These are phyloP conservation scores for Pterois miles DNA, from an alignment of 2,797 vertebrate species.

Conservation along the genomic window DNA sequence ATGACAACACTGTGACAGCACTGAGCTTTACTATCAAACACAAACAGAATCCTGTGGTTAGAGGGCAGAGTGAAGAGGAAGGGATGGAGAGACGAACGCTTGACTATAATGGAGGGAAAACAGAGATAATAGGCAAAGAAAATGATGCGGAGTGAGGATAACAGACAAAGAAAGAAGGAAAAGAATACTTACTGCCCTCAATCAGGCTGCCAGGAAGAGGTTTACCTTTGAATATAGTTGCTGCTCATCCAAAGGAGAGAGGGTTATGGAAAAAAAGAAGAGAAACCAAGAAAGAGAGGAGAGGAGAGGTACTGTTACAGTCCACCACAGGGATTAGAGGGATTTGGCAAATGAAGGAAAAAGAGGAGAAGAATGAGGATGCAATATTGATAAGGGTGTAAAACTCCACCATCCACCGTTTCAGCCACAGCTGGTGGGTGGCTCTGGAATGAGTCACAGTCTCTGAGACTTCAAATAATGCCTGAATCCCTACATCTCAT, in stretches of 20 bases:
- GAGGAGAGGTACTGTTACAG: slow-evolving; percentile 65
- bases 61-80: neutral
- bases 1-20: slow-evolving; percentile 4
- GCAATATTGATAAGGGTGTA: slow-evolving; percentile 41
- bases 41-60: slow-evolving; percentile 19
- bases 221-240: slow-evolving; percentile 98
- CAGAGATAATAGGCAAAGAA: neutral
- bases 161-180: slow-evolving; percentile 22
- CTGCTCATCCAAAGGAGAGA: slow-evolving; percentile 86
- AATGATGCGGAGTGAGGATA: neutral
- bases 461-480: slow-evolving; percentile 30
- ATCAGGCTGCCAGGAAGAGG: slow-evolving; percentile 93
- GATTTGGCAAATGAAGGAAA: slow-evolving; percentile 37
- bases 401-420: slow-evolving; percentile 24
- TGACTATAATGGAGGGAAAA: neutral
- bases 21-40: slow-evolving; percentile 31
- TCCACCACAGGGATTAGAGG: slow-evolving; percentile 46
- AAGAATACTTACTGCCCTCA: slow-evolving; percentile 94
- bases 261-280: slow-evolving; percentile 32
- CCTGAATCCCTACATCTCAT: slow-evolving; percentile 38
- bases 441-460: slow-evolving; percentile 47
- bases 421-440: slow-evolving; percentile 36
- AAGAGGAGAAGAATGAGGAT: slow-evolving; percentile 35
- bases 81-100: neutral
- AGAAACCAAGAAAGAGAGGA: slow-evolving; percentile 53